These are phyloP conservation scores for Triplophysa rosa DNA, from an alignment of 2,113 vertebrate genomes.

Conservation along the genomic window DNA sequence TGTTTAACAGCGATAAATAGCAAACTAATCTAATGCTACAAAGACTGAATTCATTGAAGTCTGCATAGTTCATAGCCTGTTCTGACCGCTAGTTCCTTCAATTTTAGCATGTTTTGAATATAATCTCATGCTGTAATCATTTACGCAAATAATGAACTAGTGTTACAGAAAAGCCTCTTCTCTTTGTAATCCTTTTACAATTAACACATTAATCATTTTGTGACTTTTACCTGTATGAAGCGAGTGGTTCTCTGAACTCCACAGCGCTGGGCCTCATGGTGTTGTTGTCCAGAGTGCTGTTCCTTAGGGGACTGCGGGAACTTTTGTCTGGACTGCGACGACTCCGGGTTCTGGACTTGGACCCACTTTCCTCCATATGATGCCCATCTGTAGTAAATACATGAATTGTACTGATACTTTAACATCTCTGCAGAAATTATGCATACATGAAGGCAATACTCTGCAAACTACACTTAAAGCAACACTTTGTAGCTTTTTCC, in stretches of 20 bases:
- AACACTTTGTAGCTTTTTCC: no score
- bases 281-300: conserved; percentile 88
- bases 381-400: conserved; percentile 66
- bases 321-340: conserved; percentile 80
- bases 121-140: background rate
- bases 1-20: background rate
- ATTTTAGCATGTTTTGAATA: background rate
- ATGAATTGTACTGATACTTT: background rate
- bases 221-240: conserved; percentile 81
- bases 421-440: no score
- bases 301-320: conserved; percentile 87
- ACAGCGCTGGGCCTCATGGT: conserved; percentile 79
- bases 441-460: no score
- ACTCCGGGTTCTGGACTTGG: conserved; percentile 67
- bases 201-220: background rate
- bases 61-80: background rate
- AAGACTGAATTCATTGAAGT: background rate
- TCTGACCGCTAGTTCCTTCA: background rate
- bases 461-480: no score
- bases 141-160: background rate
- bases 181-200: background rate
- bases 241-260: conserved; percentile 85
- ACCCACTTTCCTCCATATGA: conserved; percentile 63
- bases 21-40: background rate
- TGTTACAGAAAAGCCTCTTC: background rate